A percentile compares a stretch with the other conserved stretches of the same genome.
Conservation (phyloP, 2,888 invertebrate species). For the Brenthis hecate region DNA sequence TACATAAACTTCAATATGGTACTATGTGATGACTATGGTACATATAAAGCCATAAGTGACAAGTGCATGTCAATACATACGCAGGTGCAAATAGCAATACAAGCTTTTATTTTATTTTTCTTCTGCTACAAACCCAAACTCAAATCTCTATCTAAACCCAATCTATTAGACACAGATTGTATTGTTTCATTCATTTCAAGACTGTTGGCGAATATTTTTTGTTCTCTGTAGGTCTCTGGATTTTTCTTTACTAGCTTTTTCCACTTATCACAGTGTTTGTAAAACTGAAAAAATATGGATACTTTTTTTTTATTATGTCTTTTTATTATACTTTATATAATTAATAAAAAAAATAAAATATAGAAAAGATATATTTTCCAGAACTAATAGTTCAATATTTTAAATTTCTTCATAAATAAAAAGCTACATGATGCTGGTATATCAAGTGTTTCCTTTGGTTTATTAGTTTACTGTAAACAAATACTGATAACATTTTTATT, state of each 20-base stretch:
- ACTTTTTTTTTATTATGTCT: not conserved
- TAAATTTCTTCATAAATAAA: no score
- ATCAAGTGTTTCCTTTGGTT: no score
- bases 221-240: slow-evolving; percentile 82
- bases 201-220: slow-evolving; percentile 78
- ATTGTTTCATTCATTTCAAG: slow-evolving; percentile 82
- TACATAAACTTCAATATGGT: no score
- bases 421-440: no score
- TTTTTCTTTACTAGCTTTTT: slow-evolving; percentile 86
- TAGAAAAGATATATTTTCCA: not conserved
- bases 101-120: slow-evolving; percentile 41
- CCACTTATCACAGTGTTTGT: slow-evolving; percentile 89
- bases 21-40: no score
- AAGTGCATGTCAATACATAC: not conserved
- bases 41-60: slow-evolving; percentile 1
- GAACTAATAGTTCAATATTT: no score
- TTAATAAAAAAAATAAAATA: not conserved
- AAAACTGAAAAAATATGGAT: slow-evolving; percentile 83
- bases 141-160: slow-evolving; percentile 81
- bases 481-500: no score
- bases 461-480: no score
- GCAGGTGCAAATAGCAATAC: slow-evolving; percentile 45
- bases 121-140: slow-evolving; percentile 72
- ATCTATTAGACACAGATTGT: slow-evolving; percentile 80
- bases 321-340: not conserved